phyloP scores from a whole-genome alignment of 1,140 invertebrate species.

The Acromyrmex charruanus region DNA sequence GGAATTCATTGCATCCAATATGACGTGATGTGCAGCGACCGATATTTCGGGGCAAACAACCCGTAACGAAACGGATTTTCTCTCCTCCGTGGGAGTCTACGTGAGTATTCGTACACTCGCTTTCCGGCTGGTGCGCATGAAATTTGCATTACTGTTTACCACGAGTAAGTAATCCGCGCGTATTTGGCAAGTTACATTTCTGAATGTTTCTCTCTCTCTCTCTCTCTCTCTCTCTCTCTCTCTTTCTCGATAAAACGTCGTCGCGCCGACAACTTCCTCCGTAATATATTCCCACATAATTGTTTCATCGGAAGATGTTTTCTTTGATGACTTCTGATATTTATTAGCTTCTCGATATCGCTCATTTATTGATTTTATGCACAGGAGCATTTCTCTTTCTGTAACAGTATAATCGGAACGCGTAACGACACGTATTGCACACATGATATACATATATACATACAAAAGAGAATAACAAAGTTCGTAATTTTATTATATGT shows the following conservation, averaged over 20 bases:
- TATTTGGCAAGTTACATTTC: neutral
- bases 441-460: neutral
- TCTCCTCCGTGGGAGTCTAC: neutral
- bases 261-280: neutral
- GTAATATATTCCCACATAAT: neutral
- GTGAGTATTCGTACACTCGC: neutral
- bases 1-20: slow-evolving; percentile 53
- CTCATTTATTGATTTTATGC: neutral
- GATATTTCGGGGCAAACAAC: slow-evolving; percentile 14
- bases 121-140: slow-evolving; percentile 26
- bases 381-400: neutral
- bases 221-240: neutral
- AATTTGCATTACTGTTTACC: slow-evolving; percentile 45
- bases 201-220: neutral
- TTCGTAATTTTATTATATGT: neutral
- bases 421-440: neutral
- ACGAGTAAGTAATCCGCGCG: neutral
- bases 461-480: neutral
- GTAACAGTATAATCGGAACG: neutral
- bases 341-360: neutral
- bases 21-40: slow-evolving; percentile 29
- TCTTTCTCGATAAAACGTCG: neutral
- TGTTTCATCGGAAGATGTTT: neutral
- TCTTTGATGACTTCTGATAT: neutral
- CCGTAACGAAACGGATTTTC: slow-evolving; percentile 4